A percentile compares a stretch with the other conserved stretches of the same genome.
These are phyloP conservation scores for Stramonita haemastoma DNA, from an alignment of 2,888 invertebrate species.

Conservation along the genomic window DNA sequence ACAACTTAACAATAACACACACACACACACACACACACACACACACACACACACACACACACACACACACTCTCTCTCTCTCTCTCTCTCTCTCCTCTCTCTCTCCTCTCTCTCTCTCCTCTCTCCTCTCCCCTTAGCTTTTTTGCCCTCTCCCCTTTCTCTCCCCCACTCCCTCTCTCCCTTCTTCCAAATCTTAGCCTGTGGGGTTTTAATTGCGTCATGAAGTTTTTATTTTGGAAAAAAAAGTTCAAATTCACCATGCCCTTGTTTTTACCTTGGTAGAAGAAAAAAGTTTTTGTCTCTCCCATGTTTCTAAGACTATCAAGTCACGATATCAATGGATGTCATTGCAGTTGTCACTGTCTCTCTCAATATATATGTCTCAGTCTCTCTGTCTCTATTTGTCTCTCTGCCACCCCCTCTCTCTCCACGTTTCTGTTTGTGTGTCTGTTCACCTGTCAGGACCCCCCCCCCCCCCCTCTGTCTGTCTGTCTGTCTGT, in stretches of 20 bases:
- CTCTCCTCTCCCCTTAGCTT: neutral
- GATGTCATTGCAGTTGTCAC: neutral
- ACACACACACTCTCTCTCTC: neutral
- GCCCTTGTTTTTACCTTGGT: no score
- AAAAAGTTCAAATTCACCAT: no score
- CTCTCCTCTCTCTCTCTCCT: neutral
- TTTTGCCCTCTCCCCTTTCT: neutral
- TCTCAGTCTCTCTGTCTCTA: neutral
- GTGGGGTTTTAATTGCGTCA: no score
- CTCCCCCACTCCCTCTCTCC: neutral
- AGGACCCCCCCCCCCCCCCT: no score
- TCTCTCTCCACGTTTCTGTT: no score
- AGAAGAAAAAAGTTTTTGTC: no score
- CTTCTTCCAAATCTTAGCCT: neutral
- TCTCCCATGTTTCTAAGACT: no score
- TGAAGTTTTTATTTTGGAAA: no score
- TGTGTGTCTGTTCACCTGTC: no score
- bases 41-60: neutral
- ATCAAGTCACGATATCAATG: no score
- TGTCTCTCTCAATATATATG: neutral
- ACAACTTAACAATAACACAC: neutral
- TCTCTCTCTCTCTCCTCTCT: slow-evolving; percentile 24
- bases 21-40: neutral
- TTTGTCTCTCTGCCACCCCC: no score
- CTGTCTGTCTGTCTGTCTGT: neutral